These are phyloP conservation scores for Cinara cedri DNA, from an alignment of 2,888 invertebrate species.

Conservation along the genomic window DNA sequence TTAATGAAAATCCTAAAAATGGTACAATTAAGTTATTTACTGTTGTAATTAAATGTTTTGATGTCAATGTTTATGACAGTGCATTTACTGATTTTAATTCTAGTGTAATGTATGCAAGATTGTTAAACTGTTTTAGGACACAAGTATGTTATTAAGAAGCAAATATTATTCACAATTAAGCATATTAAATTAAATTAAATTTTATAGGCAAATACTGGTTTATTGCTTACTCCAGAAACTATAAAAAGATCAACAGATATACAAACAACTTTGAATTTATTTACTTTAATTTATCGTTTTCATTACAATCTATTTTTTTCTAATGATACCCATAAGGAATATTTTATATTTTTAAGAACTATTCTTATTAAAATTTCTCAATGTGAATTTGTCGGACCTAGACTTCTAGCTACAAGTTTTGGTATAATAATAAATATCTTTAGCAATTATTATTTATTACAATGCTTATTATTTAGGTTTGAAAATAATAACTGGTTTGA, in stretches of 20 bases:
- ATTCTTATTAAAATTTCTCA: conserved; percentile 34
- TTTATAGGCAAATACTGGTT: conserved; percentile 16
- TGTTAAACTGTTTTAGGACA: conserved; percentile 18
- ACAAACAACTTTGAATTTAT: conserved; percentile 25
- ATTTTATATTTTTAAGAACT: conserved; percentile 33
- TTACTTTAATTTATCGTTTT: conserved; percentile 24
- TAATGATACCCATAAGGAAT: neutral
- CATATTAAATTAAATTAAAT: neutral
- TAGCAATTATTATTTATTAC: neutral
- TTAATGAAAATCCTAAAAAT: conserved; percentile 13
- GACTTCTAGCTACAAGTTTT: conserved; percentile 25
- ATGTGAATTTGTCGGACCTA: conserved; percentile 26
- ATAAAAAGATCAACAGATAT: conserved; percentile 15
- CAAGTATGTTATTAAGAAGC: neutral
- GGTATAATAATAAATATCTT: neutral
- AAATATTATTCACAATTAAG: neutral
- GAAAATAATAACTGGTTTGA: conserved; percentile 46
- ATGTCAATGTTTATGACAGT: no score
- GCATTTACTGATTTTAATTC: conserved; percentile 20
- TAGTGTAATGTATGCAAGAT: neutral
- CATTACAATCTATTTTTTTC: conserved; percentile 24
- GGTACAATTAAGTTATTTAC: conserved; percentile 42
- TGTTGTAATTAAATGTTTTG: no score
- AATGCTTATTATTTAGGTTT: conserved; percentile 33
- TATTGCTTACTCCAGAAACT: conserved; percentile 2